Percentiles rank a stretch among this genome's conserved stretches.
Evolutionary conservation across 2,888 invertebrate genomes (phyloP).

Genomic region (Diploptera punctata): DNA sequence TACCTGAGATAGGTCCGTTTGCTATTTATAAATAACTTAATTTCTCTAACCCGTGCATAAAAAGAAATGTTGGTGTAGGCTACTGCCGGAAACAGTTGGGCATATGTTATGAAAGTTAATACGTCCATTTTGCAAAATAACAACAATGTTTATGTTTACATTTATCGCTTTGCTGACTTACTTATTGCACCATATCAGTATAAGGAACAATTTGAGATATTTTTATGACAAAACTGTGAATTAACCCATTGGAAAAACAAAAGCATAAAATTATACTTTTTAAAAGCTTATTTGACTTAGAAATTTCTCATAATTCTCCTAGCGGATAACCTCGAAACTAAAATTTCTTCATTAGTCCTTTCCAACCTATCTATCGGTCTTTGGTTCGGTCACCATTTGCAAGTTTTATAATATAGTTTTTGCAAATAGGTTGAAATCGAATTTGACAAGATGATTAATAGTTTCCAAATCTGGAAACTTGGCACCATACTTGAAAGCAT

Average conservation of each 20-base stretch:
- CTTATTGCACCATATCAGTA: not conserved
- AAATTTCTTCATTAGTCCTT: conserved; percentile 23
- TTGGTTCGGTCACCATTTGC: not conserved
- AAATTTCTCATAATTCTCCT: conserved; percentile 33
- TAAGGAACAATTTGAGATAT: no score
- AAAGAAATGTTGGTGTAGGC: conserved; percentile 50
- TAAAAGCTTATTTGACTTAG: not conserved
- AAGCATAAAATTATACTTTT: not conserved
- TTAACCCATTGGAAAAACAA: no score
- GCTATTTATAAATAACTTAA: conserved; percentile 50
- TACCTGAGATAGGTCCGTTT: conserved; percentile 49
- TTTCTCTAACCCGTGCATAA: conserved; percentile 51
- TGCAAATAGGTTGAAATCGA: not conserved
- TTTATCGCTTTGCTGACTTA: not conserved
- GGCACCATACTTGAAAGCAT: conserved; percentile 70
- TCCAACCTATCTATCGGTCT: not conserved
- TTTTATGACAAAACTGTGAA: no score
- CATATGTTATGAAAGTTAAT: conserved; percentile 35
- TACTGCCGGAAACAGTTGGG: conserved; percentile 50
- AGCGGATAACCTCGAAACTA: conserved; percentile 30
- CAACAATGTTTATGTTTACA: not conserved
- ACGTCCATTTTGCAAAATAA: conserved; percentile 15
- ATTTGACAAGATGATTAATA: conserved; percentile 65
- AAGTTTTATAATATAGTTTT: not conserved
- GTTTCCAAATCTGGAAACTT: conserved; percentile 70